Percentiles rank a stretch among this genome's conserved stretches.
Evolutionary conservation across 2,888 invertebrate species (phyloP).

Genomic region (Pasiphila rectangulata): DNA sequence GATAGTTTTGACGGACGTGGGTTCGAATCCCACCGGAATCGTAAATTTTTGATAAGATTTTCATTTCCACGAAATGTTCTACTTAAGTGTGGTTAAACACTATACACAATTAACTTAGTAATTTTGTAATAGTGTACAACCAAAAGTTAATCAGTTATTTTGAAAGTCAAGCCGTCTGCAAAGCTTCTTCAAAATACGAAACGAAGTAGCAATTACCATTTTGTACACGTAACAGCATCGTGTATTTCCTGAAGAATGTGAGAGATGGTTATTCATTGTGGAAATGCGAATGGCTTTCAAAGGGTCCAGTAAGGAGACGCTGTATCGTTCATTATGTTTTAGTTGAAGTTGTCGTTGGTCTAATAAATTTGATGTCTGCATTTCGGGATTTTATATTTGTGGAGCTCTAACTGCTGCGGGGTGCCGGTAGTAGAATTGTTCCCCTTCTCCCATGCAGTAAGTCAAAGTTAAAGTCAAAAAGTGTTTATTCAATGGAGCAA

Average conservation of each 20-base stretch:
- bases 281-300: constrained; percentile 24
- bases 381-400: constrained; percentile 18
- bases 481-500: too few species aligned
- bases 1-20: too few species aligned
- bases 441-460: background rate
- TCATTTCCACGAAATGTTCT: too few species aligned
- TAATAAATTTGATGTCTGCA: constrained; percentile 29
- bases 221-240: constrained; percentile 21
- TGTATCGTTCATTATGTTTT: constrained; percentile 23
- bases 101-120: too few species aligned
- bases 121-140: too few species aligned
- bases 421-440: constrained; percentile 2
- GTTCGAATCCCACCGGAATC: too few species aligned
- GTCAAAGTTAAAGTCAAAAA: too few species aligned
- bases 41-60: too few species aligned
- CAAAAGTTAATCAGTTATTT: background rate
- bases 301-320: constrained; percentile 20
- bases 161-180: background rate
- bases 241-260: constrained; percentile 24
- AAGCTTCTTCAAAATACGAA: constrained; percentile 9
- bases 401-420: constrained; percentile 10
- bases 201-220: constrained; percentile 23
- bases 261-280: constrained; percentile 20
- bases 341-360: constrained; percentile 25
- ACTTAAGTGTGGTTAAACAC: too few species aligned